Base-by-base conservation (phyloP, 2,113 vertebrate genomes). In the Cyphomyrus plagiostoma region DNA sequence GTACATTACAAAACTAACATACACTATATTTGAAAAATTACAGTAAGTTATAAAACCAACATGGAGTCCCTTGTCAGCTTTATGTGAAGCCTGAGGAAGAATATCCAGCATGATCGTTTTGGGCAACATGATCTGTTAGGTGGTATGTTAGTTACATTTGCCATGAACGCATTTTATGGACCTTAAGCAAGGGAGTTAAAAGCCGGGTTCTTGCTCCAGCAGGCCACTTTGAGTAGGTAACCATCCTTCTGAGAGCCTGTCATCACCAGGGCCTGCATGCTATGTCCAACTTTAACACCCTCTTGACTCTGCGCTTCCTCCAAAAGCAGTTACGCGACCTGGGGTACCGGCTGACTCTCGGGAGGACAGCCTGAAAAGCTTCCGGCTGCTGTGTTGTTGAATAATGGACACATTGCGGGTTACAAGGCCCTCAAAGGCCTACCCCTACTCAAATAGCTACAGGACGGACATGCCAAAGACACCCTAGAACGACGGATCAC, bases 111-210 rank as follows among this genome's bases (percentile, higher is more conserved):
- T 42, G 30, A 80, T 80, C 15, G 74, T 80, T 80, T 80, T 19
- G 15, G 35, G 74, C 35, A 42, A 39, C 35, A 19, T 80, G 74
- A 17, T 80, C 74, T 42, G 35, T 80, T 80, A 80, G 30, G 74
- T 39, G 74, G 74, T 13, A n/a, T 62, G 42, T 62, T 52, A 48
- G 50, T 56, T 89, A 89, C 89, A 56, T 70, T 77, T 26, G 89
- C 90, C 86, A 88, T 92, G 92, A 93, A 90, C 53, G 26, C 83
- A 42, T 91, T 91, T 89, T 91, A 91, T 90, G 88, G 53, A 83
- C 80, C 10, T 21, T 42, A 80, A 39, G 74, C 30, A 42, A 39
- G 4, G 74, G 15, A 42, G 45, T 84, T 91, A 91, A 93, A 89
- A 83, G 62, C 49, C 89, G 90, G 45, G 53, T 5, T 42, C 74